Base-by-base conservation (phyloP, 2,797 vertebrate genomes). In the Cercopithecus hamlyni region DNA sequence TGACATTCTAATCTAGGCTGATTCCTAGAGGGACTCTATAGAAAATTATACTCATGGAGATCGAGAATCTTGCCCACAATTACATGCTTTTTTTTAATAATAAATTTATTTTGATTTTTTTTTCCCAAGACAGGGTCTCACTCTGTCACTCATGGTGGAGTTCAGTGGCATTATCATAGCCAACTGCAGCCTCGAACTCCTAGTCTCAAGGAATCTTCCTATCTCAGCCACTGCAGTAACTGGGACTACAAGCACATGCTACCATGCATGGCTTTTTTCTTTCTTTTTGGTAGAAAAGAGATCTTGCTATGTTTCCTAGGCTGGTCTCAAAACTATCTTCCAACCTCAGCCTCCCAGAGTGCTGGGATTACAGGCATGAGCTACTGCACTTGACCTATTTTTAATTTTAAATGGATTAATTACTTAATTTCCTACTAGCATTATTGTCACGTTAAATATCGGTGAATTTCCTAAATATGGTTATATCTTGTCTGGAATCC, bases 391-490 rank as follows among this genome's bases (percentile, higher is more conserved):
- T n/a, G 30, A 15, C 61, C 61, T 61, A 77, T 20, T 83, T 70
- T 45, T 48, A 82, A 70, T 39, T 93, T 70, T 92, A 93, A 80
- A 50, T 82, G 4, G 20, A 48, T 45, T 57, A 90, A 61, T 13
- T 36, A 50, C 77, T 90, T 81, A 75, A 70, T 72, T 93, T 86
- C 90, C 76, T 96, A 88, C 45, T 50, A 95, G 27, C 7, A 95
- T 22, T 57, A 91, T 61, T 75, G 73, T 87, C 39, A 88, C 6
- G 14, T 80, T 95, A 91, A 93, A 90, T 55, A 96, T 22, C 84
- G 17, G 48, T 48, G 2, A 70, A 93, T 43, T 90, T 93, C 27
- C 88, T 93, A 88, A 52, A 84, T 55, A n/a, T 52, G 11, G 41
- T n/a, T 91, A 80, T 43, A n/a, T 50, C 84, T 45, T 75, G 5